Percentiles rank a stretch among this genome's conserved stretches.
These are phyloP conservation scores for Orthosia gracilis DNA, from an alignment of 2,888 invertebrate species.

Conservation along the genomic window DNA sequence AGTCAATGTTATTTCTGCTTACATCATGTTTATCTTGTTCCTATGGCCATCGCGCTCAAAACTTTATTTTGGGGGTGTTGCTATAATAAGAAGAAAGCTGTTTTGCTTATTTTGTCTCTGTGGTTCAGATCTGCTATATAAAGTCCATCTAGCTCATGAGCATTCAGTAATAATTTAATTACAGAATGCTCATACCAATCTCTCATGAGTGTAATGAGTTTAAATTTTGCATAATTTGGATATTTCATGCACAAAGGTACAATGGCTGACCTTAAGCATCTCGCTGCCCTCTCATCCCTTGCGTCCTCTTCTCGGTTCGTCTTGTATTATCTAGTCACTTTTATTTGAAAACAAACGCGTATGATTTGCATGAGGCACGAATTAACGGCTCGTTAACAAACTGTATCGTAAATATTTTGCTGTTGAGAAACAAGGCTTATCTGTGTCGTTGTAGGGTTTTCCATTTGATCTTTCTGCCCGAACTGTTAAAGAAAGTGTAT, in stretches of 20 bases:
- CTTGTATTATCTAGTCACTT: constrained; percentile 70
- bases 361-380: constrained; percentile 85
- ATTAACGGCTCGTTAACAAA: constrained; percentile 86
- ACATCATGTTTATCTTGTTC: neutral
- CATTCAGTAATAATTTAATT: too few species aligned
- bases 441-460: constrained; percentile 50
- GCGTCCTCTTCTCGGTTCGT: neutral
- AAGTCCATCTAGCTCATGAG: too few species aligned
- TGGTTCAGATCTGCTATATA: too few species aligned
- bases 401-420: constrained; percentile 86
- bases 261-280: too few species aligned
- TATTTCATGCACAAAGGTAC: too few species aligned
- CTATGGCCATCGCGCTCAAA: neutral
- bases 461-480: constrained; percentile 34
- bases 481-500: neutral
- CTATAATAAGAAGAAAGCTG: too few species aligned
- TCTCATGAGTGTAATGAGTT: neutral
- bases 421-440: constrained; percentile 74
- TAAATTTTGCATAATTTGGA: neutral
- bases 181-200: neutral
- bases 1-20: neutral
- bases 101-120: neutral
- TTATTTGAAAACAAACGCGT: constrained; percentile 83
- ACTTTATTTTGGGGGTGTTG: neutral
- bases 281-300: constrained; percentile 26